Evolutionary conservation across 2,888 invertebrate species (phyloP).

Genomic region (Mimas tiliae): DNA sequence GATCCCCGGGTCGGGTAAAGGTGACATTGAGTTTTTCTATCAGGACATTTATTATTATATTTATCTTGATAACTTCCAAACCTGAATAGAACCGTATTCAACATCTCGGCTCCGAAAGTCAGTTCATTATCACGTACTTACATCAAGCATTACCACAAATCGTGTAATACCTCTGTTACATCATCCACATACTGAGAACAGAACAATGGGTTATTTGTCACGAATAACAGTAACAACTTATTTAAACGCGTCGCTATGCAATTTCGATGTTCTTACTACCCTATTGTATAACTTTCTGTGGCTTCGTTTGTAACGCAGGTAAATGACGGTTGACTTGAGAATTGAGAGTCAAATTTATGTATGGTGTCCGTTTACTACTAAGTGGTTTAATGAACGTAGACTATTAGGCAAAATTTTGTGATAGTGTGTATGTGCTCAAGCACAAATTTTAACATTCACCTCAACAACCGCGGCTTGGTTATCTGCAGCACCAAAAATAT

Average conservation of each 20-base stretch:
- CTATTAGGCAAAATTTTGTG: no score
- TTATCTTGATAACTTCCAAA: no score
- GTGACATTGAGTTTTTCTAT: no score
- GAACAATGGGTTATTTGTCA: slow-evolving; percentile 26
- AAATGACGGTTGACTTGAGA: neutral
- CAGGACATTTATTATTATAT: no score
- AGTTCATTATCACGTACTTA: neutral
- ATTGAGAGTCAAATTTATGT: neutral
- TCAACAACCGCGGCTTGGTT: no score
- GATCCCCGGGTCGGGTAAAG: no score
- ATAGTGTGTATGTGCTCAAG: no score
- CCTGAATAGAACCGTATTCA: no score
- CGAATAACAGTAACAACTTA: slow-evolving; percentile 3
- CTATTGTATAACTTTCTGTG: slow-evolving; percentile 9
- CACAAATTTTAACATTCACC: no score
- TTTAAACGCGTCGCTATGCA: neutral
- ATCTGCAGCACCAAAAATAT: no score
- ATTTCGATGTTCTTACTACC: neutral
- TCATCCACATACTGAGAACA: neutral
- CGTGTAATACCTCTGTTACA: slow-evolving; percentile 1
- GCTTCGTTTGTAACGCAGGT: neutral
- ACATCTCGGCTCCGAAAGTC: neutral
- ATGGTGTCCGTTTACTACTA: no score
- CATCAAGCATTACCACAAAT: neutral
- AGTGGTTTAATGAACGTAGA: no score